Conservation (phyloP, 2,888 invertebrate species). For the Periphyllus acericola region DNA sequence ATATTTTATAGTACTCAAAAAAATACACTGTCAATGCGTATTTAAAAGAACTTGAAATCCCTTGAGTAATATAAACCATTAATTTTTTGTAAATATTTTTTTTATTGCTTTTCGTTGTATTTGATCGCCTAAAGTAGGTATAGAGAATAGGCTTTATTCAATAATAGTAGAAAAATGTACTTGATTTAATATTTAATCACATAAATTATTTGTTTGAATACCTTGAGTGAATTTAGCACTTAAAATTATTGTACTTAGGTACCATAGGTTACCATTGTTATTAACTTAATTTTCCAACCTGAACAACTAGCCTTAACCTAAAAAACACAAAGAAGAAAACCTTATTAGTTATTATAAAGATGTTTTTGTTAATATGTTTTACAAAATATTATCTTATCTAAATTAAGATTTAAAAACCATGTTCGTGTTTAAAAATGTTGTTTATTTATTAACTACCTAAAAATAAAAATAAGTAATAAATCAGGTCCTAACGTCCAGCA, state of each 20-base stretch:
- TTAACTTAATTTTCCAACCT: conserved; percentile 44
- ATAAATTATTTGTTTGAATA: conserved; percentile 6
- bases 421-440: too few species aligned
- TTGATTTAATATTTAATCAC: not conserved
- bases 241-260: not conserved
- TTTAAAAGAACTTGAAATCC: too few species aligned
- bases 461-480: too few species aligned
- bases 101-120: too few species aligned
- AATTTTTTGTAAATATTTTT: too few species aligned
- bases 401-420: too few species aligned
- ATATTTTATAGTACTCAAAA: too few species aligned
- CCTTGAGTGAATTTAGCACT: conserved; percentile 13
- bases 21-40: too few species aligned
- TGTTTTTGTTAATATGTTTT: not conserved
- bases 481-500: too few species aligned
- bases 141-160: not conserved
- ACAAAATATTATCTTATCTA: not conserved
- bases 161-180: not conserved
- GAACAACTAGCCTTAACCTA: conserved; percentile 49
- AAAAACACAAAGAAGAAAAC: conserved; percentile 31
- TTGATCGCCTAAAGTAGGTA: too few species aligned
- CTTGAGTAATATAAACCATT: too few species aligned
- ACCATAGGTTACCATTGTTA: not conserved
- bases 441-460: too few species aligned
- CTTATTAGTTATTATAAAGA: not conserved